These are phyloP conservation scores for Bucco capensis DNA, from an alignment of 2,113 vertebrate genomes.

Conservation along the genomic window DNA sequence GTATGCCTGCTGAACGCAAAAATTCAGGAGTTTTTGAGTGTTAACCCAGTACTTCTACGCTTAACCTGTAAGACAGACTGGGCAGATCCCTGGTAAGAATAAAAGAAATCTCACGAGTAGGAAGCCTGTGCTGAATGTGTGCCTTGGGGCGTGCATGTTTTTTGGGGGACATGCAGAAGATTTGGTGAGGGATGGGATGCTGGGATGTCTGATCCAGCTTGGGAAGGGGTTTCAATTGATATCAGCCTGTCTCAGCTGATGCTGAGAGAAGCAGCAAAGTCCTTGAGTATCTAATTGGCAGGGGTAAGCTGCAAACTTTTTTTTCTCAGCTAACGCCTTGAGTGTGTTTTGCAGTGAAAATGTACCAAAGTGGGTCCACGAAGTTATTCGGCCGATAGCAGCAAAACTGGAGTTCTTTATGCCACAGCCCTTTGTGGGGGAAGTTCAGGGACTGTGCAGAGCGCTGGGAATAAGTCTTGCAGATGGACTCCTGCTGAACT, in stretches of 20 bases:
- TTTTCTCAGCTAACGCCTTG: neutral
- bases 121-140: neutral
- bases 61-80: accelerated
- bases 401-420: conserved; percentile 68
- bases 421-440: conserved; percentile 79
- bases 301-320: accelerated
- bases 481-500: conserved; percentile 84
- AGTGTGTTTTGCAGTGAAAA: conserved; percentile 64
- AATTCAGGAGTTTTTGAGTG: accelerated
- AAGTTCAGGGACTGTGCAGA: conserved; percentile 80
- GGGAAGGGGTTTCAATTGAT: too few relatives aligned
- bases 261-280: too few relatives aligned
- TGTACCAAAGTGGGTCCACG: conserved; percentile 84
- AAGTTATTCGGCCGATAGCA: conserved; percentile 61
- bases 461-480: conserved; percentile 68
- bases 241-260: too few relatives aligned
- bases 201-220: accelerated
- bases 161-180: neutral
- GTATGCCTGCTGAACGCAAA: accelerated
- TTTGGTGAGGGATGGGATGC: neutral
- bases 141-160: accelerated
- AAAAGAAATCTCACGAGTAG: accelerated
- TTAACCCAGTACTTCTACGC: accelerated
- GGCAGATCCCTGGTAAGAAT: too few relatives aligned
- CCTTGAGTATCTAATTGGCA: accelerated